A percentile compares a stretch with the other conserved stretches of the same genome.
phyloP scores from a whole-genome alignment of 2,113 vertebrate genomes.

The Thamnaconus septentrionalis region DNA sequence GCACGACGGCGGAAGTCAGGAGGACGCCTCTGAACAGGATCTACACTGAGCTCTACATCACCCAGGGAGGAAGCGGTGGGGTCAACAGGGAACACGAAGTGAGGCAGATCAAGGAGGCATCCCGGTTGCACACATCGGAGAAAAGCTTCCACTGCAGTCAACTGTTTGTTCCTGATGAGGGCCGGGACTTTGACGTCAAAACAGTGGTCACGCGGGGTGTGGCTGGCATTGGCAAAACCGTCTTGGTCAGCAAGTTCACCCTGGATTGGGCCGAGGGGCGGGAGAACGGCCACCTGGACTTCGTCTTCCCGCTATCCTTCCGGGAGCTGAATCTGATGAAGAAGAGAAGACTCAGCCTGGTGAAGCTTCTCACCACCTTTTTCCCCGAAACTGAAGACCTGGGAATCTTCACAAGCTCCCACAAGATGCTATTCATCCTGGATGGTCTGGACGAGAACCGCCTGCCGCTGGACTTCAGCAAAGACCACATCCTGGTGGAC shows the following conservation, averaged over 20 bases:
- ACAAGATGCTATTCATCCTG: conserved; percentile 58
- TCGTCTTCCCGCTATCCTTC: conserved; percentile 61
- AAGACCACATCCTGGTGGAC: conserved; percentile 47
- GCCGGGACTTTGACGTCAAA: conserved; percentile 6
- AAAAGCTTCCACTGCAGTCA: conserved; percentile 53
- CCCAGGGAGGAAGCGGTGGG: conserved; percentile 30
- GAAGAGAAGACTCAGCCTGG: conserved; percentile 31
- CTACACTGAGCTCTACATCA: conserved; percentile 70
- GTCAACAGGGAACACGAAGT: conserved; percentile 66
- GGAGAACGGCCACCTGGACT: conserved; percentile 46
- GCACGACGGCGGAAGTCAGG: not conserved
- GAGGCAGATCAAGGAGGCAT: conserved; percentile 42
- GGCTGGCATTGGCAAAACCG: conserved; percentile 67
- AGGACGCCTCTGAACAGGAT: conserved; percentile 54
- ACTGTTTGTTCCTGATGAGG: conserved; percentile 34
- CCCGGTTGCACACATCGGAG: conserved; percentile 36
- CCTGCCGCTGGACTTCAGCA: conserved; percentile 50
- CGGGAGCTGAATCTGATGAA: conserved; percentile 62
- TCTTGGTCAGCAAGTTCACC: conserved; percentile 53
- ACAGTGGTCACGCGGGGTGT: conserved; percentile 65
- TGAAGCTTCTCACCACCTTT: conserved; percentile 35
- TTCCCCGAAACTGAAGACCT: conserved; percentile 52
- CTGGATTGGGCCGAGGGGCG: conserved; percentile 63
- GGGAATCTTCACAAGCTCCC: conserved; percentile 18
- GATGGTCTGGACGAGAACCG: conserved; percentile 68